Conservation (phyloP, 2,113 vertebrate genomes). For the Tor tambroides region DNA sequence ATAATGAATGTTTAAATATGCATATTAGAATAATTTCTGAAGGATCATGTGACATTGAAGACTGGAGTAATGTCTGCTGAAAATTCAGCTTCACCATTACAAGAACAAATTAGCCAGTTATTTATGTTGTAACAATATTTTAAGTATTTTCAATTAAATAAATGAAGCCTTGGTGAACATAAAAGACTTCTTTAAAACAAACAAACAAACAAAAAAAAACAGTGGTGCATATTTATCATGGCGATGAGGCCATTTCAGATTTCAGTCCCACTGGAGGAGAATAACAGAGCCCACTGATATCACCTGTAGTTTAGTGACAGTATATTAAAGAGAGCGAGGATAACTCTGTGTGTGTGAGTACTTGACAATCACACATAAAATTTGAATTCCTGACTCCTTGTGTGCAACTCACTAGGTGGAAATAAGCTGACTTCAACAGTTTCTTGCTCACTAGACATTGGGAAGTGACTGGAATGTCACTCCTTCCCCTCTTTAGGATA, state of each 20-base stretch:
- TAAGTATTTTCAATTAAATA: too few relatives aligned
- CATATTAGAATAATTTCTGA: background rate
- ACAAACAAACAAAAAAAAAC: too few relatives aligned
- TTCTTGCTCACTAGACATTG: background rate
- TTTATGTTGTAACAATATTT: too few relatives aligned
- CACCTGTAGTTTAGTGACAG: background rate
- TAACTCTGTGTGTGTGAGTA: background rate
- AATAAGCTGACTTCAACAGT: background rate
- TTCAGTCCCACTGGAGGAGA: background rate
- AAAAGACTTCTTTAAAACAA: background rate
- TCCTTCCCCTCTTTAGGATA: background rate
- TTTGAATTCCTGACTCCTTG: background rate
- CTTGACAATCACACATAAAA: background rate
- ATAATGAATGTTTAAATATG: background rate
- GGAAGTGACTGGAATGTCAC: background rate
- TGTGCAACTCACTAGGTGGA: conserved; percentile 3
- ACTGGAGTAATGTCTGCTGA: background rate
- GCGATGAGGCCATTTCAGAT: background rate
- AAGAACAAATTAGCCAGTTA: background rate
- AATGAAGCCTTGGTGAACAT: background rate
- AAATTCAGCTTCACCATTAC: background rate
- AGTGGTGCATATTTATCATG: background rate
- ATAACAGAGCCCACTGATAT: background rate
- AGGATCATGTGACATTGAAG: background rate
- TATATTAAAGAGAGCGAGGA: background rate